phyloP scores from a whole-genome alignment of 1,140 invertebrate species.

The Araneus ventricosus region DNA sequence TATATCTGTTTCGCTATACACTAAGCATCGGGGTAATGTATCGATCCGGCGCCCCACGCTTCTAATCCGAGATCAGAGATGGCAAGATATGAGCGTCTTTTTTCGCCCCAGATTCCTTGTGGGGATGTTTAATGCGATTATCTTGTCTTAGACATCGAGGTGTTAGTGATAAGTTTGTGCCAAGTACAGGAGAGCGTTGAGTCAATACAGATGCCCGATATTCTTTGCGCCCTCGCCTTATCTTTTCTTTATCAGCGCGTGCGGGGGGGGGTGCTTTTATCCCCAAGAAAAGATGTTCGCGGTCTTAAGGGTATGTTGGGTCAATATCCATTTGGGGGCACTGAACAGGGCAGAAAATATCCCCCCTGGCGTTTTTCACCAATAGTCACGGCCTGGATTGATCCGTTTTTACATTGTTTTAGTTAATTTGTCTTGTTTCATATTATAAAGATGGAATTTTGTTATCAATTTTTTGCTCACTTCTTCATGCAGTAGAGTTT shows the following conservation, averaged over 20 bases:
- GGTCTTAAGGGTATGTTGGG: background rate
- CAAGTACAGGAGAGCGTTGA: background rate
- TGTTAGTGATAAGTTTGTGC: slow-evolving; percentile 50
- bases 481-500: no score
- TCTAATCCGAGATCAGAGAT: no score
- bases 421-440: no score
- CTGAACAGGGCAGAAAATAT: background rate
- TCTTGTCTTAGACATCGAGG: slow-evolving; percentile 37
- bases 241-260: background rate
- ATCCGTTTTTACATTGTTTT: no score
- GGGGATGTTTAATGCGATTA: slow-evolving; percentile 62
- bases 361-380: no score
- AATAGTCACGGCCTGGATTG: no score
- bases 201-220: slow-evolving; percentile 57
- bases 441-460: no score
- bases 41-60: no score
- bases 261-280: background rate
- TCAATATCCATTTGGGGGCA: background rate
- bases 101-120: background rate
- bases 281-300: background rate
- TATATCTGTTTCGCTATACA: no score
- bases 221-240: background rate
- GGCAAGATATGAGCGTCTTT: background rate
- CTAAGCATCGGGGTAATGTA: no score
- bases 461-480: no score